Evolutionary conservation across 2,797 vertebrate species (phyloP).

Genomic region (Luscinia luscinia): DNA sequence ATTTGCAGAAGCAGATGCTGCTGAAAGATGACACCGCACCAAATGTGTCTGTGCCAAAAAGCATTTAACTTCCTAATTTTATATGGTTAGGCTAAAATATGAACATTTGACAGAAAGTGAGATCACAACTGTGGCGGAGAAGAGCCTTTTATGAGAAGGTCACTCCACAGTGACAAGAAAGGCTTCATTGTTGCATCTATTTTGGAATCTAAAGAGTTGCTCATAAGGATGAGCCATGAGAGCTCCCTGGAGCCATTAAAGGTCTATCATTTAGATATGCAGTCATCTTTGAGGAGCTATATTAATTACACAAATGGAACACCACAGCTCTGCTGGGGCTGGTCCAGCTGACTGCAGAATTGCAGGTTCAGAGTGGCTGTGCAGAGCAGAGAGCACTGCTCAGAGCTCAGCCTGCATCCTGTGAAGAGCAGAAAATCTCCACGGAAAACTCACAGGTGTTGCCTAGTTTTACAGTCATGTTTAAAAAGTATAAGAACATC

Average conservation of each 20-base stretch:
- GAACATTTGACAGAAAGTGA: constrained; percentile 39
- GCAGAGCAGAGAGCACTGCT: not conserved
- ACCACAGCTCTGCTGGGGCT: constrained; percentile 21
- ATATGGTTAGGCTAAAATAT: constrained; percentile 45
- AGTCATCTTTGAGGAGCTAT: constrained; percentile 57
- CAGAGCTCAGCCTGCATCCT: rapidly evolving
- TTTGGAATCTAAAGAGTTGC: not conserved
- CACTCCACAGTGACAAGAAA: constrained; percentile 12
- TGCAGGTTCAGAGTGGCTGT: not conserved
- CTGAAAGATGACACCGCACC: constrained; percentile 11
- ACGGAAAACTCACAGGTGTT: not conserved
- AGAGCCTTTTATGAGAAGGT: constrained; percentile 46
- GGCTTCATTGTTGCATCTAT: not conserved
- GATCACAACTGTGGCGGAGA: constrained; percentile 3
- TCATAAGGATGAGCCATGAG: not conserved
- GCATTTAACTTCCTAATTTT: constrained; percentile 36
- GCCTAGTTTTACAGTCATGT: not conserved
- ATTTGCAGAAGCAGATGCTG: constrained; percentile 32
- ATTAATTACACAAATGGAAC: constrained; percentile 72
- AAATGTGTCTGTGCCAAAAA: not conserved
- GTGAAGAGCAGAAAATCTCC: not conserved
- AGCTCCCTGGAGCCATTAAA: constrained; percentile 51
- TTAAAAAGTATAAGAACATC: not conserved
- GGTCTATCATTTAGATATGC: not conserved
- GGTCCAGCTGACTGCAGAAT: constrained; percentile 51